Conservation (phyloP, 2,113 vertebrate species). For the Recurvirostra avosetta region DNA sequence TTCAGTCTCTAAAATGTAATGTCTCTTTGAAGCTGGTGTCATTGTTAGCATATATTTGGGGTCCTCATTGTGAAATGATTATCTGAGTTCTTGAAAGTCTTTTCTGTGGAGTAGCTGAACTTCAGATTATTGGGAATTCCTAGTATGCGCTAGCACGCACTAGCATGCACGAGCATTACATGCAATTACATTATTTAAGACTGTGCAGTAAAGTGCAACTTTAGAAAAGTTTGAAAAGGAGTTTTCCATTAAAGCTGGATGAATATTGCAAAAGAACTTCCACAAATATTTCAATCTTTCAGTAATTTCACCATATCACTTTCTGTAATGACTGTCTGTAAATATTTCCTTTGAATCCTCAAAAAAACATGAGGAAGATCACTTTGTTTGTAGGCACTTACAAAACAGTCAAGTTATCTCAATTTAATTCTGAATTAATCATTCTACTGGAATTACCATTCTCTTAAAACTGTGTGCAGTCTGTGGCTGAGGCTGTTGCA, state of each 20-base stretch:
- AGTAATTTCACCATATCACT: background rate
- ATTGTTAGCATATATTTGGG: background rate
- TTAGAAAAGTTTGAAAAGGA: background rate
- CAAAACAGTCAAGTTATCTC: background rate
- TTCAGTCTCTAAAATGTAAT: background rate
- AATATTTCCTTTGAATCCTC: background rate
- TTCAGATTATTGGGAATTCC: background rate
- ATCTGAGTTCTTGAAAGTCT: background rate
- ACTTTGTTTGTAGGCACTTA: background rate
- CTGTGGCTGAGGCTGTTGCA: background rate
- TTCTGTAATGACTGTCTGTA: background rate
- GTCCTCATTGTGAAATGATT: background rate
- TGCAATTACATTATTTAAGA: background rate
- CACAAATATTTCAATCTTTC: background rate
- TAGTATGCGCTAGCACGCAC: background rate
- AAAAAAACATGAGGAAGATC: background rate
- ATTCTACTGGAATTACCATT: background rate
- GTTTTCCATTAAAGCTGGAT: background rate
- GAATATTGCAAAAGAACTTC: background rate
- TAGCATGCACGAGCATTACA: background rate
- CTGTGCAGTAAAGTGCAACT: background rate
- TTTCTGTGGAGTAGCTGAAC: background rate
- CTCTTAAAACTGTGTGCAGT: background rate
- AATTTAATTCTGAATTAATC: background rate
- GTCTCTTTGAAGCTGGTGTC: background rate